These are phyloP conservation scores for Drosophila putrida DNA, from an alignment of 2,888 invertebrate genomes.

Conservation along the genomic window DNA sequence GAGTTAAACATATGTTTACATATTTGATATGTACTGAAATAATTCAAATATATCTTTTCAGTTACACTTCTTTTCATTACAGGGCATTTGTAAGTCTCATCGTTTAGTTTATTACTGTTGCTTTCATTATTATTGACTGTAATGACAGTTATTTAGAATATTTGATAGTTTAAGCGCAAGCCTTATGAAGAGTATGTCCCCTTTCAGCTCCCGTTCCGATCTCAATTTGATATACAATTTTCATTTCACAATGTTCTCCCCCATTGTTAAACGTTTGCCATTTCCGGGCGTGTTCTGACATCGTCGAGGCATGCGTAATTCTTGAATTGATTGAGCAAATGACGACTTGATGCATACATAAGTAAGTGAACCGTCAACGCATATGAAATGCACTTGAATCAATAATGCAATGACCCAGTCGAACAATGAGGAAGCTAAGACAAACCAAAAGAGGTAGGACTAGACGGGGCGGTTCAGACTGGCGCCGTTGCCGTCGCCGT, in stretches of 20 bases:
- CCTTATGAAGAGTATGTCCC: background rate
- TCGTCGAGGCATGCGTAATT: slow-evolving; percentile 61
- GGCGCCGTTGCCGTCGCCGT: slow-evolving; percentile 67
- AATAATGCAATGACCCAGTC: slow-evolving; percentile 79
- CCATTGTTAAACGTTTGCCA: slow-evolving; percentile 54
- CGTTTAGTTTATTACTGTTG: slow-evolving; percentile 1
- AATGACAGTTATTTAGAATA: slow-evolving; percentile 46
- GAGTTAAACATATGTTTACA: background rate
- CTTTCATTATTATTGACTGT: slow-evolving; percentile 12
- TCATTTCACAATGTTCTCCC: slow-evolving; percentile 2
- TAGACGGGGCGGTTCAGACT: slow-evolving; percentile 37
- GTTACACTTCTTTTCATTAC: background rate
- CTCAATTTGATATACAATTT: slow-evolving; percentile 15
- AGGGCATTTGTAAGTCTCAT: background rate
- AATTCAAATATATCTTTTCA: background rate
- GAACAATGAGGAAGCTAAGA: background rate
- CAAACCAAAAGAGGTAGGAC: background rate
- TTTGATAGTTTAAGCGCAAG: slow-evolving; percentile 28
- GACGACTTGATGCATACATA: slow-evolving; percentile 52
- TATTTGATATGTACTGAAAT: background rate
- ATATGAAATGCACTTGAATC: slow-evolving; percentile 72
- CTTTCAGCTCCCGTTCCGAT: background rate
- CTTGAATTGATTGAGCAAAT: slow-evolving; percentile 26
- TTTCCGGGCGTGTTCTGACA: slow-evolving; percentile 62
- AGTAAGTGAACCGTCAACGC: slow-evolving; percentile 43